A percentile compares a stretch with the other conserved stretches of the same genome.
phyloP scores from a whole-genome alignment of 2,888 invertebrate species.

The Periphyllus acericola region DNA sequence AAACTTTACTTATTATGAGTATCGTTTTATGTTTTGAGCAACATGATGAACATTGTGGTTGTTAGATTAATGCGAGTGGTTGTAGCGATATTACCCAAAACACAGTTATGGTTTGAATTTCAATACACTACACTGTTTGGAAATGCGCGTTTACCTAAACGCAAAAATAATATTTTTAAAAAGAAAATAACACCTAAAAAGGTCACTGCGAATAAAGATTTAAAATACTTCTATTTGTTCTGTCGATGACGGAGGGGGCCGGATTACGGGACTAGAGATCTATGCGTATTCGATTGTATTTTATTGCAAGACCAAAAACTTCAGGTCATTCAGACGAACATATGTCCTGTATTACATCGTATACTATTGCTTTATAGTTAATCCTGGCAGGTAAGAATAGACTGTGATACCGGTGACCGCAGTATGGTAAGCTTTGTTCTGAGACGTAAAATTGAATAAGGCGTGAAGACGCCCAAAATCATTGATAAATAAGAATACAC shows the following conservation, averaged over 20 bases:
- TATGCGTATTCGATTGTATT: not conserved
- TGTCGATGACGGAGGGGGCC: not conserved
- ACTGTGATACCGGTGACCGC: constrained; percentile 45
- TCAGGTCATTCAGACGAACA: not conserved
- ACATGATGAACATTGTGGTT: not conserved
- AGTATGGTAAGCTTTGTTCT: constrained; percentile 26
- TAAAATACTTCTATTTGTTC: not conserved
- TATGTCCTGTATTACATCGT: not conserved
- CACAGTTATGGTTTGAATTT: not conserved
- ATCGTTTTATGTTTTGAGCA: not conserved
- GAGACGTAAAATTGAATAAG: not conserved
- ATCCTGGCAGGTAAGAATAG: not conserved
- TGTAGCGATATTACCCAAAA: not conserved
- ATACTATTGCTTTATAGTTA: not conserved
- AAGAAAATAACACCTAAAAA: not conserved
- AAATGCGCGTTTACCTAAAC: not conserved
- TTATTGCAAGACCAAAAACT: not conserved
- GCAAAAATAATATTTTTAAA: not conserved
- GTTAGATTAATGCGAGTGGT: not conserved
- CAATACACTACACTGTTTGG: not conserved
- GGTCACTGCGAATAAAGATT: not conserved
- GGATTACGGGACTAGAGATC: not conserved
- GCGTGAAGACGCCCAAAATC: constrained; percentile 10
- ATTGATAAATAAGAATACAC: constrained; percentile 14
- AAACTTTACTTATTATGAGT: not conserved